Conservation (phyloP, 2,797 vertebrate genomes). For the Melopsittacus undulatus region DNA sequence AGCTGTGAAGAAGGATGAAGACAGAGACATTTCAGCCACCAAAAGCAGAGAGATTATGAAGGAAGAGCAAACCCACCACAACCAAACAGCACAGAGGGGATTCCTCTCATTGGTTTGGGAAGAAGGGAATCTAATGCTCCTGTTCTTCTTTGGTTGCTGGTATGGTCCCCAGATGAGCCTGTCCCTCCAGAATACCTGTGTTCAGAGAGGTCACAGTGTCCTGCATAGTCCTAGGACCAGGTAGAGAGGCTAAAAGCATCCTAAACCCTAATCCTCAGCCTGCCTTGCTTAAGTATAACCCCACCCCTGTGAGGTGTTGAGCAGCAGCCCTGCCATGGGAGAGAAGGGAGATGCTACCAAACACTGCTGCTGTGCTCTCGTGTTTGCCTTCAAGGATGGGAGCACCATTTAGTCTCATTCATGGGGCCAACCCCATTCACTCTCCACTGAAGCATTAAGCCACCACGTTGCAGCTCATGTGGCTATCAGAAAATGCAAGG, state of each 20-base stretch:
- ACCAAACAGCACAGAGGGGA: rapidly evolving
- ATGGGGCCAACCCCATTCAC: not conserved
- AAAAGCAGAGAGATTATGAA: not conserved
- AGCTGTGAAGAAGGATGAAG: not conserved
- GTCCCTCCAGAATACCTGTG: not conserved
- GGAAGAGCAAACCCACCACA: not conserved
- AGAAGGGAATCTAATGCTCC: not conserved
- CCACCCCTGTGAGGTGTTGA: not conserved
- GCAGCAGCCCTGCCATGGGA: not conserved
- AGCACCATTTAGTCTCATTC: rapidly evolving
- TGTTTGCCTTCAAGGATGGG: not conserved
- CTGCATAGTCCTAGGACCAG: not conserved
- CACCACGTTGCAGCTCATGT: not conserved
- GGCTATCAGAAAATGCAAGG: not conserved
- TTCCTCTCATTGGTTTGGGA: not conserved
- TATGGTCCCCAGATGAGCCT: not conserved
- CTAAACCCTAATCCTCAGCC: constrained; percentile 4
- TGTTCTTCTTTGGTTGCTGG: not conserved
- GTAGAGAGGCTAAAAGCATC: not conserved
- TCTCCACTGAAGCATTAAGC: not conserved
- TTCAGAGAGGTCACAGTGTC: constrained; percentile 1
- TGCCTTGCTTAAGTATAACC: not conserved
- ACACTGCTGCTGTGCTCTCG: not conserved
- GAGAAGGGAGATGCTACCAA: not conserved
- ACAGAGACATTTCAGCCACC: not conserved